Evolutionary conservation across 1,140 invertebrate species (phyloP).

Genomic region (Tetranychus cinnabarinus): DNA sequence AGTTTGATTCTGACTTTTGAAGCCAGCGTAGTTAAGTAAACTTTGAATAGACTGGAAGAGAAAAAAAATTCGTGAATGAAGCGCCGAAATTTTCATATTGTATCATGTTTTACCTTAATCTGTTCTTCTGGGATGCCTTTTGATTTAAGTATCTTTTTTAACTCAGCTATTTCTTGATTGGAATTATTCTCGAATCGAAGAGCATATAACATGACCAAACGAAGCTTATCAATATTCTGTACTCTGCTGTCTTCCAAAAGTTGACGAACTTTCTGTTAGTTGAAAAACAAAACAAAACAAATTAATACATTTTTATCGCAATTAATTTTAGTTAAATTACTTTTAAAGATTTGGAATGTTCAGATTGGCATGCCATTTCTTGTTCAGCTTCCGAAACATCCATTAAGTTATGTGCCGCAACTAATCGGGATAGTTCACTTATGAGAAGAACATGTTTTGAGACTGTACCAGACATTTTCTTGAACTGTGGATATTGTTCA

Average conservation of each 20-base stretch:
- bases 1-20: slow-evolving; percentile 1
- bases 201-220: slow-evolving; percentile 77
- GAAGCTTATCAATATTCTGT: slow-evolving; percentile 49
- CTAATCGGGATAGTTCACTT: slow-evolving; percentile 67
- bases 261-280: slow-evolving; percentile 36
- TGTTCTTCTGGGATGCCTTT: slow-evolving; percentile 29
- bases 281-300: slow-evolving; percentile 2
- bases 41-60: neutral
- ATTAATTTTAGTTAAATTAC: slow-evolving; percentile 18
- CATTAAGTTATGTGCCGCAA: slow-evolving; percentile 50
- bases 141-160: slow-evolving; percentile 44
- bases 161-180: slow-evolving; percentile 47
- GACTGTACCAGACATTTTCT: slow-evolving; percentile 96
- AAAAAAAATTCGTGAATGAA: neutral
- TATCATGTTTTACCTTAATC: slow-evolving; percentile 16
- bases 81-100: neutral
- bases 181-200: slow-evolving; percentile 67
- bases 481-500: slow-evolving; percentile 93
- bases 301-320: neutral
- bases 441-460: slow-evolving; percentile 90
- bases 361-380: slow-evolving; percentile 73
- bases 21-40: slow-evolving; percentile 3
- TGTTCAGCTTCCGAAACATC: slow-evolving; percentile 91
- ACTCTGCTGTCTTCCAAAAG: slow-evolving; percentile 43
- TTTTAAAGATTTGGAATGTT: slow-evolving; percentile 64